These are phyloP conservation scores for Mustela erminea DNA, from an alignment of 2,797 vertebrate genomes.

Conservation along the genomic window DNA sequence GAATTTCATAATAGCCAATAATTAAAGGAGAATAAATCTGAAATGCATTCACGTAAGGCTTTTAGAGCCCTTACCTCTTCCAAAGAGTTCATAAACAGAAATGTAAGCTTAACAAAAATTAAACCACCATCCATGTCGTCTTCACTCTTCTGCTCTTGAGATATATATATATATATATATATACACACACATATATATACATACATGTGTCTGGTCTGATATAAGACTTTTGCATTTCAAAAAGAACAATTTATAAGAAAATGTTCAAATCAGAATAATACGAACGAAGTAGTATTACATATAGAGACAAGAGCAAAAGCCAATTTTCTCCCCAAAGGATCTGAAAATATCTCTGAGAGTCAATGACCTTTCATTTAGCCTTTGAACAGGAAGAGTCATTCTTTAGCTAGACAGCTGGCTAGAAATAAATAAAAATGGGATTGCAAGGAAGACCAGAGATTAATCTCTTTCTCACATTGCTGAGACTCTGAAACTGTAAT, in stretches of 20 bases:
- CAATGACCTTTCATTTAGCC: conserved; percentile 75
- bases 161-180: conserved; percentile 22
- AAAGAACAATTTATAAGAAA: conserved; percentile 49
- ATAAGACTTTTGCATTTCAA: background rate
- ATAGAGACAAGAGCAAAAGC: conserved; percentile 49
- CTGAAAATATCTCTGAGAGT: conserved; percentile 71
- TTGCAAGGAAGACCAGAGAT: conserved; percentile 53
- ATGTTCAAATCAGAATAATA: conserved; percentile 52
- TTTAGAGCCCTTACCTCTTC: background rate
- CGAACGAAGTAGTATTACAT: conserved; percentile 47
- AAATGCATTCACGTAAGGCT: background rate
- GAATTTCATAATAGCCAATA: conserved; percentile 17
- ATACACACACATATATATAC: too few relatives aligned
- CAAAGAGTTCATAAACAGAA: conserved; percentile 9
- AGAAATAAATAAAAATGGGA: conserved; percentile 77
- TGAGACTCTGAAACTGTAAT: conserved; percentile 75
- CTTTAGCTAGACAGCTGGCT: conserved; percentile 73
- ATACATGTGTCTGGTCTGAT: conserved; percentile 13
- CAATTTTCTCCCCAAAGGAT: background rate
- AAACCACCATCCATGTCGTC: background rate
- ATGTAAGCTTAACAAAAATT: background rate
- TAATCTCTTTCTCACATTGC: conserved; percentile 67
- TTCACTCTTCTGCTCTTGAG: conserved; percentile 18
- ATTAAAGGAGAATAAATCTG: background rate
- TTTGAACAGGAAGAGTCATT: conserved; percentile 68